A percentile compares a stretch with the other conserved stretches of the same genome.
phyloP scores from a whole-genome alignment of 2,113 vertebrate genomes.

The Hyperoodon ampullatus region DNA sequence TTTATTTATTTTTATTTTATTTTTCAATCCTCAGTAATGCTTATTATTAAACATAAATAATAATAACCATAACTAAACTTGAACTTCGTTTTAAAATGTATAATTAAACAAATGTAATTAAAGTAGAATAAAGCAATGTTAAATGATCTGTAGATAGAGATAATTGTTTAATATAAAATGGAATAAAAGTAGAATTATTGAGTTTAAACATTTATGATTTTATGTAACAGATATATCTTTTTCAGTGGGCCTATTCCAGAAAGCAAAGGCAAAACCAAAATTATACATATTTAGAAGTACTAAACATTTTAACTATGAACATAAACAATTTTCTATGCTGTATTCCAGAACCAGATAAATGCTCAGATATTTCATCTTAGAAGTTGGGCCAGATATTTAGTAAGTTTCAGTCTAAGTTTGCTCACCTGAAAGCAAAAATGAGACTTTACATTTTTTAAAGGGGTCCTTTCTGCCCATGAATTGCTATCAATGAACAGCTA shows the following conservation, averaged over 20 bases:
- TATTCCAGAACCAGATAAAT: background rate
- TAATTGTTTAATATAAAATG: background rate
- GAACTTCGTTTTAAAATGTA: background rate
- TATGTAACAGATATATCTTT: background rate
- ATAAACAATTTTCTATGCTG: background rate
- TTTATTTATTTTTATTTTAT: background rate
- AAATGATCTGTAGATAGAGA: background rate
- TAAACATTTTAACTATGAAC: background rate
- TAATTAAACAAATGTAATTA: conserved; percentile 22
- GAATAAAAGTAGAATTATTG: background rate
- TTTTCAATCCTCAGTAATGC: background rate
- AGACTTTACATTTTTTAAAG: background rate
- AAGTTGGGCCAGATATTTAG: background rate
- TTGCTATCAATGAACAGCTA: background rate
- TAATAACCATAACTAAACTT: background rate
- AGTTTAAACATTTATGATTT: background rate
- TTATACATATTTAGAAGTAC: background rate
- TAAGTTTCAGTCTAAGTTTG: background rate
- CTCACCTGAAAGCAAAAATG: background rate
- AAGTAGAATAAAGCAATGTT: background rate
- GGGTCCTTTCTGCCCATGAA: background rate
- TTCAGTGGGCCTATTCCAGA: background rate
- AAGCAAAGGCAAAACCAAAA: background rate
- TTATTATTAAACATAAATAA: background rate
- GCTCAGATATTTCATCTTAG: background rate